These are phyloP conservation scores for Channallabes apus DNA, from an alignment of 2,797 vertebrate genomes.

Conservation along the genomic window DNA sequence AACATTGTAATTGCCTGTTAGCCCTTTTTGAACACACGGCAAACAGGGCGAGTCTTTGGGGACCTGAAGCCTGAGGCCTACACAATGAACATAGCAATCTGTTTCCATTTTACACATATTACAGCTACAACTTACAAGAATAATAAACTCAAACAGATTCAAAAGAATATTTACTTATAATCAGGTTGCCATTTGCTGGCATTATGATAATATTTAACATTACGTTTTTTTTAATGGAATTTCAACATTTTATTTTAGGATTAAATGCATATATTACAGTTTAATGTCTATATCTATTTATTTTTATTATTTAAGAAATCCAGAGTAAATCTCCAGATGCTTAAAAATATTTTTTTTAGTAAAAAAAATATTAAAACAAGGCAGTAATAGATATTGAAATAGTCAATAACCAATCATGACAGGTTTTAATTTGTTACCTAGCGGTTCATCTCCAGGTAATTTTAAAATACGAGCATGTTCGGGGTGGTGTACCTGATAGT, in stretches of 20 bases:
- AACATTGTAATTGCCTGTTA: constrained; percentile 94
- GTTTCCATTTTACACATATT: constrained; percentile 71
- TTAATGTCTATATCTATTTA: background rate
- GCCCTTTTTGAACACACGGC: constrained; percentile 73
- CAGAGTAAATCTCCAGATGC: background rate
- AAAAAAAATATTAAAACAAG: background rate
- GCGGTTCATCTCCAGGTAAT: background rate
- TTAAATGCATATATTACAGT: background rate
- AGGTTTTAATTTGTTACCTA: background rate
- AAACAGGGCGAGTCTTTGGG: constrained; percentile 70
- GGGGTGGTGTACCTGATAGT: background rate
- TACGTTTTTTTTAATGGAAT: background rate
- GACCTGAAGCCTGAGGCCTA: constrained; percentile 68
- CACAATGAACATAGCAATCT: constrained; percentile 72
- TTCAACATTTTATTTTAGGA: background rate
- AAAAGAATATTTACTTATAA: background rate
- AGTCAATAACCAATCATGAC: background rate
- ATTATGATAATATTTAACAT: background rate
- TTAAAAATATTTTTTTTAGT: background rate
- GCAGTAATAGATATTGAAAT: background rate
- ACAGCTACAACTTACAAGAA: constrained; percentile 30
- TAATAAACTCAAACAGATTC: constrained; percentile 22
- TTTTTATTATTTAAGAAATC: background rate
- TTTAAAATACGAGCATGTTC: background rate
- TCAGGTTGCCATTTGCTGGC: background rate